These are phyloP conservation scores for Leptatherina wallacei DNA, from an alignment of 2,797 vertebrate genomes.

Conservation along the genomic window DNA sequence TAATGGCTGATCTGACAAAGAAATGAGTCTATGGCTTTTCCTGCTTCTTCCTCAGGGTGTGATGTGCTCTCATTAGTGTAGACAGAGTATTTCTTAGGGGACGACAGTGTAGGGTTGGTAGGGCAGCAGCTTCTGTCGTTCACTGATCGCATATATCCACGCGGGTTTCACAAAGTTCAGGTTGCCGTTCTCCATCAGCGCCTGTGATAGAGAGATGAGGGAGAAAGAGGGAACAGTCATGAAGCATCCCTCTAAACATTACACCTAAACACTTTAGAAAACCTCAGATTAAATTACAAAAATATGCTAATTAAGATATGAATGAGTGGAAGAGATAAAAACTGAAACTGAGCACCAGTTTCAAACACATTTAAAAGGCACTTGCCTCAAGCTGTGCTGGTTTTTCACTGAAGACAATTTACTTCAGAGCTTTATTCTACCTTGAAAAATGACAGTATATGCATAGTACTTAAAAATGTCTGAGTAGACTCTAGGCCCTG, in stretches of 20 bases:
- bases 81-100: constrained; percentile 72
- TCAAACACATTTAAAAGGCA: constrained; percentile 10
- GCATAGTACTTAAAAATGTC: neutral
- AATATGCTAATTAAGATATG: neutral
- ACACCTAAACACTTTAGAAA: neutral
- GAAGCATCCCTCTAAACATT: too few relatives aligned
- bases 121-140: constrained; percentile 88
- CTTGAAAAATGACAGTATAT: neutral
- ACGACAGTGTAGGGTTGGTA: constrained; percentile 91
- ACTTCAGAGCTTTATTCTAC: neutral
- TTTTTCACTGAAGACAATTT: neutral
- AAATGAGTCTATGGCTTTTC: constrained; percentile 42
- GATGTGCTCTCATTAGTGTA: neutral
- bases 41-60: constrained; percentile 4
- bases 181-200: constrained; percentile 88
- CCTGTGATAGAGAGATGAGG: constrained; percentile 74
- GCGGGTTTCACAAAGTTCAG: constrained; percentile 90
- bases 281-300: neutral
- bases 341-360: neutral
- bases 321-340: too few relatives aligned
- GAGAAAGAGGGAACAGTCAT: neutral
- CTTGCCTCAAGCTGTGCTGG: neutral
- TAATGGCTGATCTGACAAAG: constrained; percentile 21
- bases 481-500: neutral
- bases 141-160: constrained; percentile 91